Evolutionary conservation across 2,888 invertebrate species (phyloP), one percentile per base, ranked within the genome.

Genomic region (Xestoiulus laeticollis): DNA sequence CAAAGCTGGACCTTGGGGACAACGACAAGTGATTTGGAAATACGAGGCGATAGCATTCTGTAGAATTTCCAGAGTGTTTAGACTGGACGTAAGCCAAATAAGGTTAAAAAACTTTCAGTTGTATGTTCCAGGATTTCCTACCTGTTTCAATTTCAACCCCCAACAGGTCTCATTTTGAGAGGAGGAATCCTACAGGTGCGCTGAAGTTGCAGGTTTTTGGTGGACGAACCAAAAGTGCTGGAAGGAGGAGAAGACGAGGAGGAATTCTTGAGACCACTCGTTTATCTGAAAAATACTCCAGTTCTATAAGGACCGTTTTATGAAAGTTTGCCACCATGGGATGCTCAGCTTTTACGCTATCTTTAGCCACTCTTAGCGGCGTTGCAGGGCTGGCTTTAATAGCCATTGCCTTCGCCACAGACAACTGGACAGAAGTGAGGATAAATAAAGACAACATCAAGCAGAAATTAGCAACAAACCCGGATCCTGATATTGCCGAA

Each of bases 361-460:
- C 97, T 92, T 94, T 98, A 93, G 98, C 98, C 91, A 98, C 98
- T 91, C 97, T 98, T 93, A 96, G 97, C 92, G 97, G 98, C 92
- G 97, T 98, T 92, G 95, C 98, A 92, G 97, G 98, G 91, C 96
- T 98, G 92, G 97, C 97, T 90, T 94, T 98, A 92, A 94, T 98
- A 92, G 95, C 97, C 91, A 97, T 98, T 92, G 97, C 98, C 91
- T 98, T 98, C 93, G 96, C 97, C 91, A 98, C 98, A 92, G 98
- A 98, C 94, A 98, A 98, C 94, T 98, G 98, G 98, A 94, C 97
- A 91, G 96, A 96, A 92, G 96, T 97, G 91, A 97, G 97, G 94
- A 98, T 98, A 90, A 96, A 96, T 93, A 94, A 97, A 92, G 95
- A 94, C 91, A 95, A 95, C 92, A 97, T 97, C 92, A 96, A 96